phyloP scores from a whole-genome alignment of 2,797 vertebrate species.

The Huso huso region DNA sequence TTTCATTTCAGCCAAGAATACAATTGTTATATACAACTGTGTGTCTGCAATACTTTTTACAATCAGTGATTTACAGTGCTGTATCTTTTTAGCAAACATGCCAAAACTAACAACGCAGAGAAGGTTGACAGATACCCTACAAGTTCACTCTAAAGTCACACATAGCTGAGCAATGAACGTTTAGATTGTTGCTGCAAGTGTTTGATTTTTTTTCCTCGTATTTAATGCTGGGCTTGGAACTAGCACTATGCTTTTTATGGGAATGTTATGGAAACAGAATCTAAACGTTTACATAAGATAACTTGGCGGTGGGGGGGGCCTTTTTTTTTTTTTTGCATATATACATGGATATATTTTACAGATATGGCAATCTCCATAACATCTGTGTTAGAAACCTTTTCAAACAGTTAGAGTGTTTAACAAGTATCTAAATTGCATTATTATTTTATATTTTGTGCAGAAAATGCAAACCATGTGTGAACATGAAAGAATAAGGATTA shows the following conservation, averaged over 20 bases:
- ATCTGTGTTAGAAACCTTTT: too few relatives aligned
- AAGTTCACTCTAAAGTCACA: constrained; percentile 65
- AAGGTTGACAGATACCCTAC: constrained; percentile 71
- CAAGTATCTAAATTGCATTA: too few relatives aligned
- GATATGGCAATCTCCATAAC: too few relatives aligned
- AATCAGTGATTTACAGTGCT: constrained; percentile 81
- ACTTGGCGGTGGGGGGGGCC: constrained; percentile 48
- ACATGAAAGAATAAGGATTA: too few relatives aligned
- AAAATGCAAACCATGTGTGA: too few relatives aligned
- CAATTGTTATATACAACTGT: constrained; percentile 59
- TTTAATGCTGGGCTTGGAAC: constrained; percentile 35
- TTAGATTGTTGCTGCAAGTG: too few relatives aligned
- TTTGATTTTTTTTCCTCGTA: constrained; percentile 13
- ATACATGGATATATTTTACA: constrained; percentile 15
- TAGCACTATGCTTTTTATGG: constrained; percentile 60
- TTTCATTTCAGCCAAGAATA: constrained; percentile 52
- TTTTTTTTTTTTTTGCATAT: constrained; percentile 52
- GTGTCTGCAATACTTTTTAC: constrained; percentile 68
- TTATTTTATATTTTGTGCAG: too few relatives aligned
- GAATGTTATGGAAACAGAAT: constrained; percentile 68
- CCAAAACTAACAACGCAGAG: constrained; percentile 85
- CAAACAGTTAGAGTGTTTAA: too few relatives aligned
- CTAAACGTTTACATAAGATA: constrained; percentile 72
- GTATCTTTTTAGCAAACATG: constrained; percentile 67
- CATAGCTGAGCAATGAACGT: constrained; percentile 31